phyloP scores from a whole-genome alignment of 64 coral and sea anemone species.

The Hydrozoanthus tunicans region DNA sequence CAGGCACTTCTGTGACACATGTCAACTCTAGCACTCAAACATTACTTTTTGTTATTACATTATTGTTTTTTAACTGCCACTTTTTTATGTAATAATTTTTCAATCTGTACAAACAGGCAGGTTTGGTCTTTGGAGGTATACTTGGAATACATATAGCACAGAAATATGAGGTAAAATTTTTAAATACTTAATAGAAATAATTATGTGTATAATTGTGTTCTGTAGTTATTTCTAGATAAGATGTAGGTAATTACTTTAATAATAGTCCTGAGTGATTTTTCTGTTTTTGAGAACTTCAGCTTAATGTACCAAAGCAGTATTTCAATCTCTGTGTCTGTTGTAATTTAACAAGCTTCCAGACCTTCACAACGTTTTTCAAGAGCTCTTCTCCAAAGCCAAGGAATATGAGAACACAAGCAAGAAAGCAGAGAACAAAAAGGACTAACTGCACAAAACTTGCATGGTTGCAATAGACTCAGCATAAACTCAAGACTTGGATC shows the following conservation, averaged over 20 bases:
- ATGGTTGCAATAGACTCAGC: too few relatives aligned
- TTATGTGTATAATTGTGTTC: background rate
- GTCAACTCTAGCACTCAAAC: too few relatives aligned
- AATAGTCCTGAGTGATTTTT: background rate
- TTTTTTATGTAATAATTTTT: too few relatives aligned
- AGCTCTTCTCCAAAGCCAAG: conserved; percentile 51
- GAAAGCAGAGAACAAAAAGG: background rate
- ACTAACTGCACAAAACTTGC: background rate
- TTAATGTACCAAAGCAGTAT: background rate
- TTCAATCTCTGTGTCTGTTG: background rate
- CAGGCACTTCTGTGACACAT: too few relatives aligned
- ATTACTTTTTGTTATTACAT: too few relatives aligned
- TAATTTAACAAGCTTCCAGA: conserved; percentile 41
- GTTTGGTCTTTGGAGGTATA: conserved; percentile 29
- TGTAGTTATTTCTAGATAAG: background rate
- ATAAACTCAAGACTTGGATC: too few relatives aligned
- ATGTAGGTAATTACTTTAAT: too few relatives aligned
- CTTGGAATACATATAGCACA: conserved; percentile 59
- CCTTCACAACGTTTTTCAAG: conserved; percentile 33
- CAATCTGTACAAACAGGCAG: background rate
- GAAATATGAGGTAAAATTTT: conserved; percentile 39
- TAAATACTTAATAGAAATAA: background rate
- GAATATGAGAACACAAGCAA: conserved; percentile 49
- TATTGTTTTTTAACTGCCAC: too few relatives aligned
- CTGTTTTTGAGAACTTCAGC: background rate